Percentiles rank a stretch among this genome's conserved stretches.
Evolutionary conservation across 2,797 vertebrate genomes (phyloP).

Genomic region (Paedocypris micromegethes): DNA sequence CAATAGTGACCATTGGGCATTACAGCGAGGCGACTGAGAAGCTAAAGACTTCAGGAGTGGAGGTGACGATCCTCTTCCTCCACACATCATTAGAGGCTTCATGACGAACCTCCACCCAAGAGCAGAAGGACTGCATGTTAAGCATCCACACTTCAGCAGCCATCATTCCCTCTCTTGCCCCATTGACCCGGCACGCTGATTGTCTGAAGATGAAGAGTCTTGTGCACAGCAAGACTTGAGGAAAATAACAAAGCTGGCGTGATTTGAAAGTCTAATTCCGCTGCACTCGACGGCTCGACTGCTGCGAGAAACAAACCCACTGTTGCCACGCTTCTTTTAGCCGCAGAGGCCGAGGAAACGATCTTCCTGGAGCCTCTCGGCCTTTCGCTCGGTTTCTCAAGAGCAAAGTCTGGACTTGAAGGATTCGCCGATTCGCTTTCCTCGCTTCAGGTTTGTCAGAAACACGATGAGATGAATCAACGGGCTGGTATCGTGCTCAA

Average conservation of each 20-base stretch:
- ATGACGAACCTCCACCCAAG: slow-evolving; percentile 24
- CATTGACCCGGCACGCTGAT: slow-evolving; percentile 16
- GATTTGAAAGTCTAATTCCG: slow-evolving; percentile 37
- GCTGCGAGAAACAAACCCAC: slow-evolving; percentile 20
- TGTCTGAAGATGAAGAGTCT: slow-evolving; percentile 28
- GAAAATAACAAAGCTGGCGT: slow-evolving; percentile 29
- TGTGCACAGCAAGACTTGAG: slow-evolving; percentile 33
- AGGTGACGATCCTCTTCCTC: slow-evolving; percentile 33
- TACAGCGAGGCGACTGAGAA: slow-evolving; percentile 36
- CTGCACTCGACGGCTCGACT: slow-evolving; percentile 6
- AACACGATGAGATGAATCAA: slow-evolving; percentile 24
- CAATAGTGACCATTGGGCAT: not conserved
- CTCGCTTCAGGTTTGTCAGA: not conserved
- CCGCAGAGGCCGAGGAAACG: slow-evolving; percentile 6
- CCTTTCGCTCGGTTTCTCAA: not conserved
- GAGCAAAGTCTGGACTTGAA: too few species aligned
- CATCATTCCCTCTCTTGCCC: slow-evolving; percentile 22
- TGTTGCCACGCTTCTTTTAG: slow-evolving; percentile 16
- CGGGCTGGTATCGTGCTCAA: slow-evolving; percentile 14
- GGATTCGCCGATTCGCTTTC: too few species aligned
- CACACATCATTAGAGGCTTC: slow-evolving; percentile 41
- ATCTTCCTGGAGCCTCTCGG: slow-evolving; percentile 2
- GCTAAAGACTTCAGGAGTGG: slow-evolving; percentile 38
- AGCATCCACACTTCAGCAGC: slow-evolving; percentile 25
- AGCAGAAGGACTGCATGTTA: slow-evolving; percentile 25